Evolutionary conservation across 2,113 vertebrate species (phyloP).

Genomic region (Oceanites oceanicus): DNA sequence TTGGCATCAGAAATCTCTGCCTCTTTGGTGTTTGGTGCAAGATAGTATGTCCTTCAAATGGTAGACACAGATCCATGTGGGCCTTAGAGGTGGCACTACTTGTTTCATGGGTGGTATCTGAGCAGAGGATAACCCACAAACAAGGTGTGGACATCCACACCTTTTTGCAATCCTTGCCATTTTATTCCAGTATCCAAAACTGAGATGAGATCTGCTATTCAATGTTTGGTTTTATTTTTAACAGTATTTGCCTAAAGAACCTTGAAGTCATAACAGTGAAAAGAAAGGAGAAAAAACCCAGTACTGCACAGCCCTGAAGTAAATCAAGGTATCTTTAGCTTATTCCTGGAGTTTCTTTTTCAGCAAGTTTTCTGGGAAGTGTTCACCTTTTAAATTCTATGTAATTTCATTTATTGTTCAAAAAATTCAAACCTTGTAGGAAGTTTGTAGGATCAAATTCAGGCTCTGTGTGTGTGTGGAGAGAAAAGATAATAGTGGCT

Average conservation of each 20-base stretch:
- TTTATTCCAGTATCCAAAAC: background rate
- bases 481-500: background rate
- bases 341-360: background rate
- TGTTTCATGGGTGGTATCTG: background rate
- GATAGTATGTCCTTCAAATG: background rate
- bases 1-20: background rate
- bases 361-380: background rate
- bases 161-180: background rate
- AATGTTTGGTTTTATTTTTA: background rate
- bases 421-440: background rate
- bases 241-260: background rate
- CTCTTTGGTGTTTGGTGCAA: background rate
- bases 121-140: background rate
- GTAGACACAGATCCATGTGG: background rate
- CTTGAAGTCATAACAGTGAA: background rate
- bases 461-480: background rate
- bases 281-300: background rate
- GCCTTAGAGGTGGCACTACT: background rate
- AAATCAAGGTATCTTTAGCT: background rate
- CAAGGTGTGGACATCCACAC: background rate
- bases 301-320: background rate
- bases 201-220: background rate
- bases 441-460: background rate
- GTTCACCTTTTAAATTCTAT: background rate
- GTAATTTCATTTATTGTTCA: background rate